Evolutionary conservation across 2,113 vertebrate species (phyloP).

Genomic region (Trochalopteron elliotii): DNA sequence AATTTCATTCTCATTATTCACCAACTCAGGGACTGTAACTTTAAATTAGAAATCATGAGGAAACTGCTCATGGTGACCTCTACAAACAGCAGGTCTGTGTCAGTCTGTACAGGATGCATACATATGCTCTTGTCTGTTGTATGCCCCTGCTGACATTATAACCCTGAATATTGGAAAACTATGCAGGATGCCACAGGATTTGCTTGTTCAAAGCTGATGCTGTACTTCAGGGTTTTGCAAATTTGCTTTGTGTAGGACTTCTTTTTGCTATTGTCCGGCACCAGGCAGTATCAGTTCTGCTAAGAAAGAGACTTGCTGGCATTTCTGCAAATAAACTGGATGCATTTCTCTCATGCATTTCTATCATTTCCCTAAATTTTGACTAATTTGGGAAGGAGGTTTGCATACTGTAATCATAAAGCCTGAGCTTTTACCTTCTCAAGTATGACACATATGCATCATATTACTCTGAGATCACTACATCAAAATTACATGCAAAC

Average conservation of each 20-base stretch:
- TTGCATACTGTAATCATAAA: neutral
- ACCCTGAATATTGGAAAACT: neutral
- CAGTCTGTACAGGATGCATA: neutral
- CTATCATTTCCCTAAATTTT: neutral
- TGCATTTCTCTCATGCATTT: neutral
- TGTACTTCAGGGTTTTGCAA: neutral
- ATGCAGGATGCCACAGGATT: neutral
- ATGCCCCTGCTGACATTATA: neutral
- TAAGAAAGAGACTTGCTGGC: neutral
- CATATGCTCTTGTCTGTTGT: neutral
- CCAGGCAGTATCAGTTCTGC: neutral
- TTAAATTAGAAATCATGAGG: neutral
- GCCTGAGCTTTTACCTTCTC: neutral
- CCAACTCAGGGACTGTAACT: neutral
- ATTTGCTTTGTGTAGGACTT: neutral
- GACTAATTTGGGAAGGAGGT: neutral
- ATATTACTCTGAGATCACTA: neutral
- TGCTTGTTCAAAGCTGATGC: neutral
- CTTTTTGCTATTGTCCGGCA: neutral
- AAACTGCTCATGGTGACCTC: neutral
- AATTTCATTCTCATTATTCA: neutral
- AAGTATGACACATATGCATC: neutral
- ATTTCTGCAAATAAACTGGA: neutral
- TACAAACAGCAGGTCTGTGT: neutral
- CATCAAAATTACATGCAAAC: neutral